phyloP scores from a whole-genome alignment of 2,797 vertebrate species.

The Tragelaphus oryx region DNA sequence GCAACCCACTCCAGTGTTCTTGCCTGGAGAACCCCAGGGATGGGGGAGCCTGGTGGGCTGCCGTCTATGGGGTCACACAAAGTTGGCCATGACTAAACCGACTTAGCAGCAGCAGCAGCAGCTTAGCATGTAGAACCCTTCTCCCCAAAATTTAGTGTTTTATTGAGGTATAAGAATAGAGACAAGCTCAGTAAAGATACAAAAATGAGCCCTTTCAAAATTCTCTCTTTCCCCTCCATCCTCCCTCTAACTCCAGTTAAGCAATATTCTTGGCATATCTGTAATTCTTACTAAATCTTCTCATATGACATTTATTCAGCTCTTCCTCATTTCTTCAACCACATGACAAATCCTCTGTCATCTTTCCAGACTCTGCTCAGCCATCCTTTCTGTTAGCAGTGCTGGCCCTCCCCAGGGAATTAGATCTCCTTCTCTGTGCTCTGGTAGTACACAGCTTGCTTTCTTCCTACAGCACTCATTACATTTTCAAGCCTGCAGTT shows the following conservation, averaged over 20 bases:
- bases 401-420: not conserved
- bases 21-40: no score
- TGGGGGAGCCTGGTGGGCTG: no score
- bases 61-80: no score
- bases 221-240: not conserved
- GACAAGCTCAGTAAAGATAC: not conserved
- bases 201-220: not conserved
- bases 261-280: not conserved
- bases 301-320: not conserved
- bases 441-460: not conserved
- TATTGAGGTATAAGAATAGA: not conserved
- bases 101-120: not conserved
- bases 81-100: no score
- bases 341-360: not conserved
- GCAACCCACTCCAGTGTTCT: no score
- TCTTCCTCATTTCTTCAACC: not conserved
- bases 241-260: not conserved
- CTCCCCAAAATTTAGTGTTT: not conserved
- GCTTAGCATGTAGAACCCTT: not conserved
- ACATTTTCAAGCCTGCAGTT: not conserved
- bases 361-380: not conserved
- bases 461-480: not conserved
- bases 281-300: not conserved
- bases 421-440: not conserved
- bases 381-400: not conserved